Conservation (phyloP, 64 coral and sea anemone genomes). For the Stichodactyla helianthus region DNA sequence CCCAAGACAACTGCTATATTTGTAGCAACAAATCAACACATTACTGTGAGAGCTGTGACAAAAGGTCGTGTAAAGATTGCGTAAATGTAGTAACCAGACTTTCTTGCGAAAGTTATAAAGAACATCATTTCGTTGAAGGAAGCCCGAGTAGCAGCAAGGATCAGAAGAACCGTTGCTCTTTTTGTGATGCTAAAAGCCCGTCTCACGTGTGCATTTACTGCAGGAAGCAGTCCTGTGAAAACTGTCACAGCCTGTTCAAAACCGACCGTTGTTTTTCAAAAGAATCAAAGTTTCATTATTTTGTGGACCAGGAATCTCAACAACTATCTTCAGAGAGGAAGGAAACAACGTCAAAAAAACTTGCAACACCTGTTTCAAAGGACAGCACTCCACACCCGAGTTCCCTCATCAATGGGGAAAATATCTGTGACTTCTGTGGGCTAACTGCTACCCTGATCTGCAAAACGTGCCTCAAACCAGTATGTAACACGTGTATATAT, state of each 20-base stretch:
- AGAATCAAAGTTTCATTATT: background rate
- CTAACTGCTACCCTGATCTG: background rate
- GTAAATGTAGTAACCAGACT: background rate
- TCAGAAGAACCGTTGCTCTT: background rate
- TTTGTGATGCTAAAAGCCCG: background rate
- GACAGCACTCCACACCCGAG: background rate
- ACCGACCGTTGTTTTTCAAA: background rate
- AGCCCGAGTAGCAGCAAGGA: background rate
- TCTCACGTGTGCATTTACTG: background rate
- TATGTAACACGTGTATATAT: background rate
- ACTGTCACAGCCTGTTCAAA: background rate
- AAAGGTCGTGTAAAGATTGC: background rate
- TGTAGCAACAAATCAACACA: background rate
- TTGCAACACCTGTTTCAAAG: background rate
- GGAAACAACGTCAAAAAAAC: background rate
- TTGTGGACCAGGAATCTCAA: background rate
- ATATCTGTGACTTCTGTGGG: constrained; percentile 11
- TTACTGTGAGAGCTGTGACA: background rate
- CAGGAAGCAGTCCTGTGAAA: background rate
- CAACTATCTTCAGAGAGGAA: background rate
- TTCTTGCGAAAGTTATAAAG: background rate
- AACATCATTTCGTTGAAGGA: background rate
- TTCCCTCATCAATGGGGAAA: background rate
- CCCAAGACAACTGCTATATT: background rate
- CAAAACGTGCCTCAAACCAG: background rate